Conservation (phyloP, 1,140 invertebrate species). For the Euura lappo region DNA sequence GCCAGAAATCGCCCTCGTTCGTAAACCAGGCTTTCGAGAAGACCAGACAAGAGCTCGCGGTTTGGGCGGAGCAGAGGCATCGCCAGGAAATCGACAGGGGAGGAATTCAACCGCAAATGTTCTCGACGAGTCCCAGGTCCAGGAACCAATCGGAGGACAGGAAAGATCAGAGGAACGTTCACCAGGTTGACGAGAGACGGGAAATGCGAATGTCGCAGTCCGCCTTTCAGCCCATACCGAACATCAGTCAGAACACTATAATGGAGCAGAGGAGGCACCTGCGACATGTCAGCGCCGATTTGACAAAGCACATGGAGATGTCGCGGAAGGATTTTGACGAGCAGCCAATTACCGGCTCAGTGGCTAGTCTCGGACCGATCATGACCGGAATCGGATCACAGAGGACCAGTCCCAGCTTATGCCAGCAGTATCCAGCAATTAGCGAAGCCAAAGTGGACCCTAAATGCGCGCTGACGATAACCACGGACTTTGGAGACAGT, state of each 20-base stretch:
- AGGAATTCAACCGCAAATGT: conserved; percentile 40
- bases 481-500: conserved; percentile 51
- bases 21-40: conserved; percentile 57
- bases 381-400: conserved; percentile 41
- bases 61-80: conserved; percentile 57
- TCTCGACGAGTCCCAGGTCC: conserved; percentile 49
- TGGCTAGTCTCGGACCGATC: conserved; percentile 49
- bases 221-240: conserved; percentile 55
- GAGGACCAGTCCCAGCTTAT: conserved; percentile 50
- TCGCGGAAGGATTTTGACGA: conserved; percentile 57
- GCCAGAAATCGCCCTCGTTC: conserved; percentile 52
- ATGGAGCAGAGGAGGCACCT: conserved; percentile 58
- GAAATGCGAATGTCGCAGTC: conserved; percentile 48
- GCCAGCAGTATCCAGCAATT: conserved; percentile 51
- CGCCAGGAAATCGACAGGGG: conserved; percentile 53
- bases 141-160: conserved; percentile 55
- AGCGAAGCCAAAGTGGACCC: conserved; percentile 53
- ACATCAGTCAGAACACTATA: conserved; percentile 55
- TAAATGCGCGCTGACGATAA: conserved; percentile 47
- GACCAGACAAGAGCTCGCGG: conserved; percentile 53
- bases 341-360: conserved; percentile 53
- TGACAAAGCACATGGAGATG: conserved; percentile 57
- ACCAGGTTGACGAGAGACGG: conserved; percentile 40
- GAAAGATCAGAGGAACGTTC: conserved; percentile 27
- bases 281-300: conserved; percentile 56